Conservation (phyloP, 1,140 invertebrate genomes). For the Gryon sp. region DNA sequence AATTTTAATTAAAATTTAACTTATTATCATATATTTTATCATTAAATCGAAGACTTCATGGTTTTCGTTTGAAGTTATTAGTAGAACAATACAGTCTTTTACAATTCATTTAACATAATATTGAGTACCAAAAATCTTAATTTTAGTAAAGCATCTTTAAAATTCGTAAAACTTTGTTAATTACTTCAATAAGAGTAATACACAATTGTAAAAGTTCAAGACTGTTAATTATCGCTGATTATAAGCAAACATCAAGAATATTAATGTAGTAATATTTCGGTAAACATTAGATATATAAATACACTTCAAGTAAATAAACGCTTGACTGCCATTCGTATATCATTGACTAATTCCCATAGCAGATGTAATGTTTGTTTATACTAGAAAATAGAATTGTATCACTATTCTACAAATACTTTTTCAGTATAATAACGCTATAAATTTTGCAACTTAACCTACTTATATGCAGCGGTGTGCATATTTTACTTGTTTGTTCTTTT, state of each 20-base stretch:
- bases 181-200: too few relatives aligned
- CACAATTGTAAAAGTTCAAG: too few relatives aligned
- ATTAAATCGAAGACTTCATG: too few relatives aligned
- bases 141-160: too few relatives aligned
- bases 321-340: constrained; percentile 10
- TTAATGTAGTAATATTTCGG: constrained; percentile 29
- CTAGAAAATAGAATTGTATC: constrained; percentile 20
- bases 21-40: too few relatives aligned
- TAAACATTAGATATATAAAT: constrained; percentile 11
- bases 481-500: constrained; percentile 6
- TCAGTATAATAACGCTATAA: constrained; percentile 40
- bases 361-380: constrained; percentile 43
- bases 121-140: too few relatives aligned
- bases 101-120: too few relatives aligned
- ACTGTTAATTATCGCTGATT: constrained; percentile 19
- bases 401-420: constrained; percentile 30
- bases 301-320: constrained; percentile 22
- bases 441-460: constrained; percentile 46
- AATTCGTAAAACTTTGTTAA: too few relatives aligned
- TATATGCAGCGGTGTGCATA: constrained; percentile 16
- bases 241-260: neutral
- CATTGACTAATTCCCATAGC: constrained; percentile 31
- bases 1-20: too few relatives aligned
- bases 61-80: too few relatives aligned
- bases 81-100: too few relatives aligned